Base-by-base conservation (phyloP, 2,888 invertebrate species). In the Campoletis raptor region DNA sequence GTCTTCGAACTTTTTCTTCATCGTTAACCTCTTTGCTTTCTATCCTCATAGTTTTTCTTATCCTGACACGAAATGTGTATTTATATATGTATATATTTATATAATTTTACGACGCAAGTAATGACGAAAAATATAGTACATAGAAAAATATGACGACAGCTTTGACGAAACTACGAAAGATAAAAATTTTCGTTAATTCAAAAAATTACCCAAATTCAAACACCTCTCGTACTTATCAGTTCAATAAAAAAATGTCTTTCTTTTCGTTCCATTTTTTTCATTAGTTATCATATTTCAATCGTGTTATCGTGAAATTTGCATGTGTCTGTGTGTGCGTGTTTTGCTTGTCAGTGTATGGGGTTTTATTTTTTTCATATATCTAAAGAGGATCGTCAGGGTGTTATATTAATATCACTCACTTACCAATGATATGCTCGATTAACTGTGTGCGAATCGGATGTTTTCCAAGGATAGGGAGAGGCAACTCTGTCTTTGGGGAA, bases 381-480 rank as follows among this genome's bases (percentile, higher is more conserved):
- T 86, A 85, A 85, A 85, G 76, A 84, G 87, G 85, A 84, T 89
- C 81, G 83, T 90, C 85, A 83, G 87, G 84, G 82, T 90, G 90
- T 87, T 88, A 90, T 88, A 90, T 89, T 90, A 91, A 88, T 92
- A 91, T 92, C 90, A 90, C 87, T 90, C 89, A 91, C 88, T 91
- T 90, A 91, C 85, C 90, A 91, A 91, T 92, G 91, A 92, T 92
- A 92, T 92, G 92, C 92, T 91, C 89, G 83, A 89, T 91, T 89
- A 91, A 82, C 88, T 89, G 89, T 89, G 78, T 88, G 78, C 88
- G 85, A 85, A 67, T 88, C 78, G 74, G 74, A 88, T 88, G 73
- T 83, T 84, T 45, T 61, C 70, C 70, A 57, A 81, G 54, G 18
- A 48, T 76, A 70, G 81, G 69, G 69, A 42, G 57, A 79, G 64